Base-by-base conservation (phyloP, 1,140 invertebrate species). In the Hesperophylax magnus region DNA sequence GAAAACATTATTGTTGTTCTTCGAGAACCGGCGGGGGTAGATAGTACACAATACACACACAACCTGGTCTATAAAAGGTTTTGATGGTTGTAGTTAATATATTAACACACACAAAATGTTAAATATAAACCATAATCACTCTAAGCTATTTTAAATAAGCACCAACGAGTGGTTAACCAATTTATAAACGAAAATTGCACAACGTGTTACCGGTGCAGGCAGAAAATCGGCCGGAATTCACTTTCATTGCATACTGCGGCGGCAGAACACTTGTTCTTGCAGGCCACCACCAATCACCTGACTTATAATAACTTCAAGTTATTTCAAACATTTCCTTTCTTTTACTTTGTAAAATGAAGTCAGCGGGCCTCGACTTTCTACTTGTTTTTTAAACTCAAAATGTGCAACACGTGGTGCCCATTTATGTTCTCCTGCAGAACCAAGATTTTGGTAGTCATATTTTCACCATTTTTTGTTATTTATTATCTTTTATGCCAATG, bases 251-350 rank as follows among this genome's bases (percentile, higher is more conserved):
- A 71, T 22, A 71, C 67, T 52, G 67, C 65, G 15, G n/a, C 34
- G 39, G 39, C 67, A 71, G 34, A 52, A 52, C 67, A 71, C 67
- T 71, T 47, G 34, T 52, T 52, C 67, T 71, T 20, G 39, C 67
- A 18, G 39, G 27, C 63, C 67, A 11, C 7, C 63, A 31, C 24
- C 63, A 31, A 71, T 20, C 67, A 71, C 67, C 24, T 34, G 22
- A 67, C 39, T 52, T 34, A 31, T 65, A 65, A 65, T 65, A 65
- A 65, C 63, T 65, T 4, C 24, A 20, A 71, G 39, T 47, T 71
- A 71, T 71, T 71, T 52, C 39, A 71, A 71, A n/a, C 67, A 52
- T 71, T 71, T 71, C 67, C 67, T 71, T 71, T 71, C 67, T 71
- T 71, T 52, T 20, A 20, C 39, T 71, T 52, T 20, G 31, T 18